Evolutionary conservation across 2,888 invertebrate genomes (phyloP).

Genomic region (Temnothorax rugatulus): DNA sequence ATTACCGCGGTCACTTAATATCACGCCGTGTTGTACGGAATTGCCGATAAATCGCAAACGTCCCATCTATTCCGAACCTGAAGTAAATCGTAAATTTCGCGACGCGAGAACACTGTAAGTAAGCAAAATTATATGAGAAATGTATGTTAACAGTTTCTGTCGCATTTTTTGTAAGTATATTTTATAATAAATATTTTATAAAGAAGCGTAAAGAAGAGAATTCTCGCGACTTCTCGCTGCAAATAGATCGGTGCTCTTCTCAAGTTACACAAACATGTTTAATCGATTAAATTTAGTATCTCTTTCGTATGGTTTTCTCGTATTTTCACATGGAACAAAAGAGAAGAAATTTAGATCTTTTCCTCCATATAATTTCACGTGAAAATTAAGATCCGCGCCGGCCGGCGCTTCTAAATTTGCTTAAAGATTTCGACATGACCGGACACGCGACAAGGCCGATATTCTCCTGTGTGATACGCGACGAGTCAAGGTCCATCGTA

Average conservation of each 20-base stretch:
- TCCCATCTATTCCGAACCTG: conserved; percentile 6
- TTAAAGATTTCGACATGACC: conserved; percentile 49
- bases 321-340: not conserved
- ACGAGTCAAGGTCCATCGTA: conserved; percentile 63
- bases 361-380: too few relatives aligned
- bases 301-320: not conserved
- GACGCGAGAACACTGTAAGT: not conserved
- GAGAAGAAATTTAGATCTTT: conserved; percentile 5
- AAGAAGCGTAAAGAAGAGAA: not conserved
- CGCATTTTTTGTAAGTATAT: not conserved
- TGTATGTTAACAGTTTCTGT: not conserved
- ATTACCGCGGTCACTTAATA: conserved; percentile 30
- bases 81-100: conserved; percentile 29
- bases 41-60: conserved; percentile 36
- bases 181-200: not conserved
- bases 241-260: not conserved
- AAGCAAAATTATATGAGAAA: not conserved
- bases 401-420: conserved; percentile 23
- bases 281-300: not conserved
- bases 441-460: conserved; percentile 30
- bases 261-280: not conserved
- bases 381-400: not conserved
- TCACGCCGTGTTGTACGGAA: not conserved
- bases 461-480: conserved; percentile 42
- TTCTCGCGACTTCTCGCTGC: too few relatives aligned